Evolutionary conservation across 2,888 invertebrate species (phyloP), one percentile per base, ranked within the genome.

Genomic region (Pyrgus malvae): DNA sequence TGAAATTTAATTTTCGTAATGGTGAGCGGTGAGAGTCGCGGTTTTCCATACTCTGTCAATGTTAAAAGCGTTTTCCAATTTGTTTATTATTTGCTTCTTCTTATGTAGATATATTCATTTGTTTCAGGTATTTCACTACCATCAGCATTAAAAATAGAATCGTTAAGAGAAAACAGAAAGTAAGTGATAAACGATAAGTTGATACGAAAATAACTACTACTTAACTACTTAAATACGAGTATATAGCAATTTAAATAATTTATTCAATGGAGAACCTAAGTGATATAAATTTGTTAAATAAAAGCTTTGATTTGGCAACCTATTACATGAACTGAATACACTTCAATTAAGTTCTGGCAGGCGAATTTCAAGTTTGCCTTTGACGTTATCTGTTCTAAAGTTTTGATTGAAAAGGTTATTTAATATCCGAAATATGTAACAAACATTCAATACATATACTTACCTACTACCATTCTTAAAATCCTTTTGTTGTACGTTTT

Each of bases 1-100:
- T 29, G 19, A 44, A 11, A 29, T 44, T 44, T 44, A 17, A 44
- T 44, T n/a, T 44, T 7, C 14, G 44, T 29, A 44, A 29, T 44
- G 25, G 17, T 5, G 5, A n/a, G 19, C 44, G 17, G 3, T 44
- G n/a, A 16, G 37, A 1, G 3, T 19, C 8, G 5, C n/a, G 0
- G 8, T 9, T 3, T 9, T 17, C 17, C 23, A 23, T 4, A 3
- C 23, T 23, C 23, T 23, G 23, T 6, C 6, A 23, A 4, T 3
- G 8, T n/a, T 37, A 17, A 37, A 37, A 37, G 37, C 37, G 16
- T 17, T 37, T 8, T 17, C n/a, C 16, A 1, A 16, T 2, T 9
- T 31, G 2, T 23, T 23, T 23, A 23, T 4, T 23, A 4, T 6
- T 23, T 23, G 23, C 3, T 23, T n/a, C n/a, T n/a, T n/a, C n/a